Evolutionary conservation across 2,888 invertebrate species (phyloP).

Genomic region (Dynastes tityus): DNA sequence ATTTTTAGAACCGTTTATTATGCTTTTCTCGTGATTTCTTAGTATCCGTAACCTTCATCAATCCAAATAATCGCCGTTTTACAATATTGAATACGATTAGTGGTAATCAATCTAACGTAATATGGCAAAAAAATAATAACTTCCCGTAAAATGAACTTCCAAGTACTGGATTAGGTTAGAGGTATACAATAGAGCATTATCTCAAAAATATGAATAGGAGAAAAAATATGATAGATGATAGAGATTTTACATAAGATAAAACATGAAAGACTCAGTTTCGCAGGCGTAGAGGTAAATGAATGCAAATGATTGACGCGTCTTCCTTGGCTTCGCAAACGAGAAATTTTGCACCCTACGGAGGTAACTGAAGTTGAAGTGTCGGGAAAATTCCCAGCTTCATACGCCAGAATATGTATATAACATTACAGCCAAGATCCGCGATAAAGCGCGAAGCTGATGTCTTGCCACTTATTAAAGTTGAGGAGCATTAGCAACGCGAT

Average conservation of each 20-base stretch:
- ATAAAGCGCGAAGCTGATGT: not conserved
- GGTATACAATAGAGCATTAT: no score
- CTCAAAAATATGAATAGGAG: not conserved
- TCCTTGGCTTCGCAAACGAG: slow-evolving; percentile 9
- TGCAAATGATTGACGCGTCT: slow-evolving; percentile 25
- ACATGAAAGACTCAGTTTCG: not conserved
- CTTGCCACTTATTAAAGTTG: not conserved
- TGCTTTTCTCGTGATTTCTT: no score
- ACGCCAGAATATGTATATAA: slow-evolving; percentile 7
- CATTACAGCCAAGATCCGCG: not conserved
- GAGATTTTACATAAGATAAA: not conserved
- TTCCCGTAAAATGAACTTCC: no score
- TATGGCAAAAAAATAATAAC: no score
- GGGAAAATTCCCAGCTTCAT: not conserved
- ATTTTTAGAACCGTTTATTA: no score
- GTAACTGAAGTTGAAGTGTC: not conserved
- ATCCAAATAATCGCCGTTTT: no score
- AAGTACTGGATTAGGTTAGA: no score
- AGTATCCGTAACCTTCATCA: no score
- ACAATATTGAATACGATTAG: no score
- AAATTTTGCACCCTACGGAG: not conserved
- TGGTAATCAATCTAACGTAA: no score
- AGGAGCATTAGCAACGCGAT: not conserved
- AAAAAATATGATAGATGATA: slow-evolving; percentile 5
- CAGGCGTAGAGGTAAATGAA: not conserved